Base-by-base conservation (phyloP, 1,140 invertebrate species). In the Euwallacea fornicatus region DNA sequence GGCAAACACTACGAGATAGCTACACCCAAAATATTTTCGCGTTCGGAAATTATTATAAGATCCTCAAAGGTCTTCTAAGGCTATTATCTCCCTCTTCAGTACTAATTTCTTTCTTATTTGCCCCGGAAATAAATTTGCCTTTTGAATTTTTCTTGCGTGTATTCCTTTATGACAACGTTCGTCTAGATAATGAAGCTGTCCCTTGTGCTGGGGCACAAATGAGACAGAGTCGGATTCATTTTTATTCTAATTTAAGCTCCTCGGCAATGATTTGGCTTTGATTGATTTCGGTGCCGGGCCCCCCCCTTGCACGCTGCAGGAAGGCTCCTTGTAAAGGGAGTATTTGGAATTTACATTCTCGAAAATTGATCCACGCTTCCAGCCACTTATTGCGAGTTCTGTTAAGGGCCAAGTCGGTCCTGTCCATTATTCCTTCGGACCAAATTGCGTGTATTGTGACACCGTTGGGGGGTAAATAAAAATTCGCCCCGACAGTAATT, bases 361-460 rank as follows among this genome's bases (percentile, higher is more conserved):
- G 21, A 1, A 33, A 33, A 33, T 4, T 33, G 21, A 33, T 33
- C 21, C 21, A 33, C 21, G 4, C 21, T 33, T 33, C 21, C 21
- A 33, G 21, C 21, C 4, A 33, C 21, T 33, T 33, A 33, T 33
- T 33, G 4, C 21, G 21, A 33, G 21, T 33, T 33, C 1, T 33
- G 21, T 33, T 33, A 33, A 33, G 4, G 21, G 21, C 21, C 21
- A 33, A 33, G 21, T 33, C 21, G 21, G 21, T 33, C 4, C 21
- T 33, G 21, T 33, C 21, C 4, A 33, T 33, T 33, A 33, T 33
- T 33, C 21, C 21, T 33, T 33, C 21, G 21, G 33, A 67, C 74
- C 76, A 78, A 79, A 79, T 79, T 79, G 76, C 78, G 76, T 79
- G 77, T 79, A 79, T 79, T 79, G 78, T 79, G 74, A 75, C 75